Conservation (phyloP, 2,797 vertebrate species). For the Bovichtus variegatus region DNA sequence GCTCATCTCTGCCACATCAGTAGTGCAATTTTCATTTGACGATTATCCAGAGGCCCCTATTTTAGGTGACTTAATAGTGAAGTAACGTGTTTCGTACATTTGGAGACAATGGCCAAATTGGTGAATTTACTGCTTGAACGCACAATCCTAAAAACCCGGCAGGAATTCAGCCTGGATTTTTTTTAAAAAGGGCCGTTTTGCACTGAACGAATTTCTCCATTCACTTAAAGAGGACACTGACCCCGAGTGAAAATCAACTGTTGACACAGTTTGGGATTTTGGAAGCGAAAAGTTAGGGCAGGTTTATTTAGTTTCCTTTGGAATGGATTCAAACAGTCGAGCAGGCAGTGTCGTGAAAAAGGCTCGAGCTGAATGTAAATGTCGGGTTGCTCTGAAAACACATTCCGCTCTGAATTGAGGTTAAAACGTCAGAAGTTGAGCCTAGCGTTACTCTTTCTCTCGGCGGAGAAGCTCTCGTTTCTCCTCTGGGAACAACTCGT, state of each 20-base stretch:
- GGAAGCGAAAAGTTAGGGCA: neutral
- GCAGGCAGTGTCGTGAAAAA: neutral
- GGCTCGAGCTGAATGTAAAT: slow-evolving; percentile 8
- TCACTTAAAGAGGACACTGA: slow-evolving; percentile 1
- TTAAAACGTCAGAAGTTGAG: too few species aligned
- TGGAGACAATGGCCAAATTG: slow-evolving; percentile 45
- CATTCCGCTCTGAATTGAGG: slow-evolving; percentile 5
- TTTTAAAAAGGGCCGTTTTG: slow-evolving; percentile 24
- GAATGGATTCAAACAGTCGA: neutral
- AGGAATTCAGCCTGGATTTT: slow-evolving; percentile 29
- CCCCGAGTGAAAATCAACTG: neutral
- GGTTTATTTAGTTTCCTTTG: neutral
- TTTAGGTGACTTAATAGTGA: slow-evolving; percentile 14
- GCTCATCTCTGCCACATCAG: neutral
- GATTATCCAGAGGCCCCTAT: slow-evolving; percentile 16
- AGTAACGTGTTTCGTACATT: slow-evolving; percentile 41
- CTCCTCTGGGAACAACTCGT: too few species aligned
- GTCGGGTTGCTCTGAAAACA: slow-evolving; percentile 2
- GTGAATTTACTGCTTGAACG: slow-evolving; percentile 45
- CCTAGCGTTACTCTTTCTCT: too few species aligned
- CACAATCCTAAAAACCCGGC: slow-evolving; percentile 41
- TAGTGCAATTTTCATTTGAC: slow-evolving; percentile 17
- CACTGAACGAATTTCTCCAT: slow-evolving; percentile 11
- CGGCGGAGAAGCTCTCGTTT: too few species aligned
- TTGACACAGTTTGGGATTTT: slow-evolving; percentile 7